A percentile compares a stretch with the other conserved stretches of the same genome.
phyloP scores from a whole-genome alignment of 2,888 invertebrate species.

The Drosophila mercatorum region DNA sequence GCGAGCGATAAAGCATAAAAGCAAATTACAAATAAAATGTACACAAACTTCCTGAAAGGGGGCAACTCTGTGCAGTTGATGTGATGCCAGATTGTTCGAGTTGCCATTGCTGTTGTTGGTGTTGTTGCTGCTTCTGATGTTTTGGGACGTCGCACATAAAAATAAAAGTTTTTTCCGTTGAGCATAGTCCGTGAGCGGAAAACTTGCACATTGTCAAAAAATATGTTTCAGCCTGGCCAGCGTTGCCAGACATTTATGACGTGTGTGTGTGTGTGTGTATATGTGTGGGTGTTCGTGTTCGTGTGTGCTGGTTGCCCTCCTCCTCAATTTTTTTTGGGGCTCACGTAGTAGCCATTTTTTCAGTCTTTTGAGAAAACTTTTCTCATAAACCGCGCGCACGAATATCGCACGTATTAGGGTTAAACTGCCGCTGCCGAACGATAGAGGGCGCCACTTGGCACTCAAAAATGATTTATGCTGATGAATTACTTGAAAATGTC shows the following conservation, averaged over 20 bases:
- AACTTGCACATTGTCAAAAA: constrained; percentile 68
- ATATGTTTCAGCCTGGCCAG: constrained; percentile 35
- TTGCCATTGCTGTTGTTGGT: constrained; percentile 19
- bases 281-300: neutral
- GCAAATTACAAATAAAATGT: constrained; percentile 69
- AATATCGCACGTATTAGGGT: constrained; percentile 58
- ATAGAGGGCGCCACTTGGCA: constrained; percentile 47
- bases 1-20: constrained; percentile 77
- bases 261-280: neutral
- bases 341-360: constrained; percentile 69
- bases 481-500: constrained; percentile 58
- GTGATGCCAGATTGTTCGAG: constrained; percentile 51
- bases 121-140: constrained; percentile 23
- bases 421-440: constrained; percentile 28
- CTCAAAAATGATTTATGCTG: constrained; percentile 54
- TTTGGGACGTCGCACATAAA: constrained; percentile 39
- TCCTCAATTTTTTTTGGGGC: neutral
- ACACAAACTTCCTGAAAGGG: constrained; percentile 41
- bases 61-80: constrained; percentile 52
- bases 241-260: constrained; percentile 58
- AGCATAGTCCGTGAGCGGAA: constrained; percentile 21
- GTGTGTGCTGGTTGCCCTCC: constrained; percentile 2
- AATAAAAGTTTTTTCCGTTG: constrained; percentile 52
- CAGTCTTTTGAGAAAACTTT: constrained; percentile 50
- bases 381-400: constrained; percentile 62